Percentiles rank a stretch among this genome's conserved stretches.
Conservation (phyloP, 2,113 vertebrate species). For the Tautogolabrus adspersus region DNA sequence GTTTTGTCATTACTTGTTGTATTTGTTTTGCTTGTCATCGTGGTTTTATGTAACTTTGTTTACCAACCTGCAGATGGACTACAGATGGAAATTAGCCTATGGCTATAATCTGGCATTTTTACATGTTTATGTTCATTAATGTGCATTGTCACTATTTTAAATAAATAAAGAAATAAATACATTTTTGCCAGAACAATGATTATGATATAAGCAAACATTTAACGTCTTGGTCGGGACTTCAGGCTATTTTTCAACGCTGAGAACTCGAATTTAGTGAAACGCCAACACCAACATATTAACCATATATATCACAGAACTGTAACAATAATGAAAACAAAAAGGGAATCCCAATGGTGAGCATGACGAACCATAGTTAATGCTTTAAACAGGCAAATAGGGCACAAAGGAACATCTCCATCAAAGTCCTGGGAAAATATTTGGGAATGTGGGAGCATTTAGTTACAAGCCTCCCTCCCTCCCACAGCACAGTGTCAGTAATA, state of each 20-base stretch:
- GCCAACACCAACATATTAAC: constrained; percentile 58
- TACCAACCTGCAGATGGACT: too few relatives aligned
- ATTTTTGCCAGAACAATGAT: constrained; percentile 21
- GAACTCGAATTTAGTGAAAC: constrained; percentile 21
- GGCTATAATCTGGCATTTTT: too few relatives aligned
- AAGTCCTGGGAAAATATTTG: constrained; percentile 51
- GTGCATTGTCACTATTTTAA: too few relatives aligned
- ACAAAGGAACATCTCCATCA: constrained; percentile 37
- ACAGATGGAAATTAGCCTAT: too few relatives aligned
- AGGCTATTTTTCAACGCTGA: constrained; percentile 29
- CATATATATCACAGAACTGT: constrained; percentile 37
- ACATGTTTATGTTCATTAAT: too few relatives aligned
- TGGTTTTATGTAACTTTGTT: too few relatives aligned
- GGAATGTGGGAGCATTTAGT: constrained; percentile 32
- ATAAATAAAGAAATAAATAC: too few relatives aligned
- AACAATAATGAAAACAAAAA: constrained; percentile 42
- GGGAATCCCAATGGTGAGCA: constrained; percentile 22
- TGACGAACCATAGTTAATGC: constrained; percentile 29
- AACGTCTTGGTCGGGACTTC: constrained; percentile 24
- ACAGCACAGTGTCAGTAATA: constrained; percentile 18
- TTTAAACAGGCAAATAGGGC: constrained; percentile 11
- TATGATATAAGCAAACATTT: constrained; percentile 41
- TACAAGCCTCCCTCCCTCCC: background rate
- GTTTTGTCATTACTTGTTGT: too few relatives aligned
- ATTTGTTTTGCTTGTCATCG: too few relatives aligned